Percentiles rank a stretch among this genome's conserved stretches.
Evolutionary conservation across 2,888 invertebrate species (phyloP).

Genomic region (Ectropis crepuscularia): DNA sequence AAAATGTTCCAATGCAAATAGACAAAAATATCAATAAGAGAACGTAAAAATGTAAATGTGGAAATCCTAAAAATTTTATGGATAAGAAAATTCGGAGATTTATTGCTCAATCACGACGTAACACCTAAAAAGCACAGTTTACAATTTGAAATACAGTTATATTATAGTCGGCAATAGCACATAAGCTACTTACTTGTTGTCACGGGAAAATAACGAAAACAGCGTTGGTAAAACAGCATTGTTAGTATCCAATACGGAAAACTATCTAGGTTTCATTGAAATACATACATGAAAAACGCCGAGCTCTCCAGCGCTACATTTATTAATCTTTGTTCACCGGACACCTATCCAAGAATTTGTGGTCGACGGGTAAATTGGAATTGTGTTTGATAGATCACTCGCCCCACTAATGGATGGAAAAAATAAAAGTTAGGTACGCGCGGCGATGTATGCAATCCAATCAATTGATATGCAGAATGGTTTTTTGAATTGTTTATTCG

Average conservation of each 20-base stretch:
- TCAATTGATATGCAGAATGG: conserved; percentile 63
- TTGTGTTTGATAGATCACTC: conserved; percentile 76
- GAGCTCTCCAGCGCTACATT: conserved; percentile 52
- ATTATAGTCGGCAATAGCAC: no score
- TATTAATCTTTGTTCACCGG: conserved; percentile 67
- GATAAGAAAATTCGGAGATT: no score
- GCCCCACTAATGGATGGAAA: conserved; percentile 64
- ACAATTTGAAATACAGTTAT: no score
- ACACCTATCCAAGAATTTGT: conserved; percentile 75
- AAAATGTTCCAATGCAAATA: no score
- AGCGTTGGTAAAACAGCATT: no score
- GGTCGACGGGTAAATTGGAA: conserved; percentile 81
- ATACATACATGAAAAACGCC: conserved; percentile 48
- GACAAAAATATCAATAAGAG: no score
- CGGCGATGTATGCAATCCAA: conserved; percentile 56
- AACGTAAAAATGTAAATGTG: no score
- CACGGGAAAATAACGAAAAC: no score
- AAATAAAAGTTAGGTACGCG: conserved; percentile 50
- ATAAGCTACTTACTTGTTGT: no score
- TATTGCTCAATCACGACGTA: no score
- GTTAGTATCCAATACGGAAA: neutral
- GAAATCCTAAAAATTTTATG: no score
- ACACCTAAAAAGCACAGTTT: no score
- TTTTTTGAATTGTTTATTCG: conserved; percentile 48
- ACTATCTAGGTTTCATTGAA: conserved; percentile 5